Conservation (phyloP, 2,888 invertebrate genomes). For the Cosmopolites sordidus region DNA sequence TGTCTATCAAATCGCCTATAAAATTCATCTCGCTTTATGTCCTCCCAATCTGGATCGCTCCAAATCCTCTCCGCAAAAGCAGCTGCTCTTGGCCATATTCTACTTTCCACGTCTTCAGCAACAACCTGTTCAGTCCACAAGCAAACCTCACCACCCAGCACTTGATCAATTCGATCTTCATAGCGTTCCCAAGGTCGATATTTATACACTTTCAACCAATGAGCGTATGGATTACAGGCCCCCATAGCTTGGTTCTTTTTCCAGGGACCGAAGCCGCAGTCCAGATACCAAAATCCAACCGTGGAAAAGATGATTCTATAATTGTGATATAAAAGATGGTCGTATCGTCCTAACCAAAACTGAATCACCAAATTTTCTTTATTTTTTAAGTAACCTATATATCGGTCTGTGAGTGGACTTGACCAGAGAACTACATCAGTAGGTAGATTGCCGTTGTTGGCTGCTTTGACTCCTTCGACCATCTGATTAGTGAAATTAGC, state of each 20-base stretch:
- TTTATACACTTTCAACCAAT: constrained; percentile 79
- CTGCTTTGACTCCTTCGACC: constrained; percentile 55
- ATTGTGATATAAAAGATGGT: constrained; percentile 65
- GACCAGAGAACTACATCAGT: constrained; percentile 69
- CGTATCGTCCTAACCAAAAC: constrained; percentile 71
- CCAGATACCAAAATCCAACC: constrained; percentile 80
- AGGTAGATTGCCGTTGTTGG: constrained; percentile 52
- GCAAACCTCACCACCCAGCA: constrained; percentile 73
- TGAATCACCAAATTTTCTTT: constrained; percentile 60
- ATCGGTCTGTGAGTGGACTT: constrained; percentile 61
- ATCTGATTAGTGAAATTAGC: constrained; percentile 64
- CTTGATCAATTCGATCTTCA: constrained; percentile 38
- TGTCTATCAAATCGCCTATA: constrained; percentile 62
- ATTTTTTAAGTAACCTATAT: constrained; percentile 25
- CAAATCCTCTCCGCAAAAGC: constrained; percentile 75
- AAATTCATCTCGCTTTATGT: constrained; percentile 52
- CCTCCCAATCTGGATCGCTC: constrained; percentile 53
- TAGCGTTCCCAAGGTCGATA: constrained; percentile 66
- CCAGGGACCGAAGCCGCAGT: constrained; percentile 83
- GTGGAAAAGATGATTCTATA: constrained; percentile 73
- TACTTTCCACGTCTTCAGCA: constrained; percentile 65
- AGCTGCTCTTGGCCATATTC: constrained; percentile 76
- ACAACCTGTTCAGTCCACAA: constrained; percentile 79
- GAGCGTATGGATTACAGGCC: constrained; percentile 77
- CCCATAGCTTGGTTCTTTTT: constrained; percentile 66